A percentile compares a stretch with the other conserved stretches of the same genome.
These are phyloP conservation scores for Octopus bimaculoides DNA, from an alignment of 1,140 invertebrate genomes.

Conservation along the genomic window DNA sequence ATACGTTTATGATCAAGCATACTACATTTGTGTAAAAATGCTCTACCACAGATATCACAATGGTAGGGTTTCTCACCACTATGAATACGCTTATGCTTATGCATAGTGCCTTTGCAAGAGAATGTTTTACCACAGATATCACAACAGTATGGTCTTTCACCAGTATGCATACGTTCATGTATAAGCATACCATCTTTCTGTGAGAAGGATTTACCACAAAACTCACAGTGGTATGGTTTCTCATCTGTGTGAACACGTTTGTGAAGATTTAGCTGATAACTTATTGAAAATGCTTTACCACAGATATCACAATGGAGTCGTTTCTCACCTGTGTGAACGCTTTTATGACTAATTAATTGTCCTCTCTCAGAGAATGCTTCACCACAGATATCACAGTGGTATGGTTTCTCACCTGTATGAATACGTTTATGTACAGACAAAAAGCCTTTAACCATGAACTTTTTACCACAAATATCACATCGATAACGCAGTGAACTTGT, in stretches of 20 bases:
- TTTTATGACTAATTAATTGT: too few relatives aligned
- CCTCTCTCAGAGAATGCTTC: too few relatives aligned
- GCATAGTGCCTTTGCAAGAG: slow-evolving; percentile 22
- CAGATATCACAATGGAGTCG: slow-evolving; percentile 74
- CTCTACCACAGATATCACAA: slow-evolving; percentile 22
- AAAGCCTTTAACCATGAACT: too few relatives aligned
- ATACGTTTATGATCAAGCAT: slow-evolving; percentile 19
- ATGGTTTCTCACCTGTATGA: too few relatives aligned
- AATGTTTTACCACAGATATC: slow-evolving; percentile 98
- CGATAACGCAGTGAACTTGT: too few relatives aligned
- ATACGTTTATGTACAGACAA: too few relatives aligned
- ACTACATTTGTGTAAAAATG: slow-evolving; percentile 11
- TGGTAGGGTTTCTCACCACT: slow-evolving; percentile 22
- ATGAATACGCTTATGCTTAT: slow-evolving; percentile 21
- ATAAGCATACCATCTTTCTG: slow-evolving; percentile 68
- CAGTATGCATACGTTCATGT: slow-evolving; percentile 94
- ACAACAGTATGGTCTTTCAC: slow-evolving; percentile 94
- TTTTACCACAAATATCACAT: too few relatives aligned
- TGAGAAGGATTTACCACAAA: slow-evolving; percentile 21
- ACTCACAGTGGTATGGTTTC: slow-evolving; percentile 18
- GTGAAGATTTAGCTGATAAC: slow-evolving; percentile 52
- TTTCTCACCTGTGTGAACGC: slow-evolving; percentile 73
- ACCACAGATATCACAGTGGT: too few relatives aligned
- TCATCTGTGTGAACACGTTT: slow-evolving; percentile 46
- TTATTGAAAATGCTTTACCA: slow-evolving; percentile 42